phyloP scores from a whole-genome alignment of 2,113 vertebrate species.

The Tapirus terrestris region DNA sequence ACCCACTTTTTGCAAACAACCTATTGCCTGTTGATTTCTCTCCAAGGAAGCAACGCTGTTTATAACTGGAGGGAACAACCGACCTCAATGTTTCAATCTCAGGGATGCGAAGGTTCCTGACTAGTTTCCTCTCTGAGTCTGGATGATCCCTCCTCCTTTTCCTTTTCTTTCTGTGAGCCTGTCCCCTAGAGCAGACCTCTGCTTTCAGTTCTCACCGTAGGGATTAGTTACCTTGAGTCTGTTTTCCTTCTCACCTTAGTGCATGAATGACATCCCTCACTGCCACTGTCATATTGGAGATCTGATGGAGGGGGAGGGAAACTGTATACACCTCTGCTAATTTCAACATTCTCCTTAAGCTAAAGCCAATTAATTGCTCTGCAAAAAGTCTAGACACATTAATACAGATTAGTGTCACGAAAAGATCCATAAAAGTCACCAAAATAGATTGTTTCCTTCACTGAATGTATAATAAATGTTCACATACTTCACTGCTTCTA shows the following conservation, averaged over 20 bases:
- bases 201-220: accelerated
- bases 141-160: neutral
- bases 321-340: neutral
- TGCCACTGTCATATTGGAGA: neutral
- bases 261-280: neutral
- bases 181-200: too few species aligned
- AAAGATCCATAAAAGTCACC: neutral
- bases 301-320: accelerated
- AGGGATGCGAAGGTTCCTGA: neutral
- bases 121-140: neutral
- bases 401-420: neutral
- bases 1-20: neutral
- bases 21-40: neutral
- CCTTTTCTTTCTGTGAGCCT: neutral
- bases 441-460: neutral
- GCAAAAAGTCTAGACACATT: neutral
- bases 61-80: neutral
- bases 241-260: neutral
- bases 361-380: neutral
- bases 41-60: neutral
- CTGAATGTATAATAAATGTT: neutral
- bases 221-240: neutral
- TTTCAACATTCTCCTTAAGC: neutral
- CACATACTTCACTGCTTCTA: neutral
- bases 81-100: accelerated